A percentile compares a stretch with the other conserved stretches of the same genome.
Conservation (phyloP, 2,113 vertebrate species). For the Cariama cristata region DNA sequence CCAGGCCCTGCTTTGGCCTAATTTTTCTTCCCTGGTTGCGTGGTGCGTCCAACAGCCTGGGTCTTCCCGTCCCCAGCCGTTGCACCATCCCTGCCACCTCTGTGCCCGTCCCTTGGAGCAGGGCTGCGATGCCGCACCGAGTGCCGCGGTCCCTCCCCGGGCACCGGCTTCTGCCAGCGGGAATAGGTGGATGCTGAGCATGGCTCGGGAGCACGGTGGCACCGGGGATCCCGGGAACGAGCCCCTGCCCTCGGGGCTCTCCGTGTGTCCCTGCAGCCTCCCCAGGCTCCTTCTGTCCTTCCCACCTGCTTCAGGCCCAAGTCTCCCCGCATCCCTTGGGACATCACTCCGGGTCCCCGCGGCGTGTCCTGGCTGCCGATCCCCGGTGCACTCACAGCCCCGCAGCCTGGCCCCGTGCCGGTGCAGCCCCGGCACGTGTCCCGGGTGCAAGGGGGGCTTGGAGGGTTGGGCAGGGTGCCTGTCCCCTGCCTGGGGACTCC, state of each 20-base stretch:
- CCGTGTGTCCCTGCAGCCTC: neutral
- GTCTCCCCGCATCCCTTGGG: neutral
- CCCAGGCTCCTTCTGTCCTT: neutral
- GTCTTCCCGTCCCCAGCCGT: neutral
- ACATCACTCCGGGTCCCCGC: accelerated
- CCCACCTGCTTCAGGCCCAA: neutral
- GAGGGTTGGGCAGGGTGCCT: neutral
- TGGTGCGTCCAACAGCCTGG: conserved; percentile 26
- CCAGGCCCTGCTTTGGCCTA: conserved; percentile 47
- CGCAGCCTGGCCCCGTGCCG: accelerated
- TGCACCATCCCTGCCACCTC: neutral
- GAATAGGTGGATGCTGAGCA: neutral
- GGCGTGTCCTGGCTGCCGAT: neutral
- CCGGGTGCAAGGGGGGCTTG: neutral
- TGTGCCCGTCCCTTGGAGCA: neutral
- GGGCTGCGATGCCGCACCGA: accelerated
- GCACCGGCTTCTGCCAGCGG: accelerated
- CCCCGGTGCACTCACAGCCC: neutral
- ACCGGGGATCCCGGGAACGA: accelerated
- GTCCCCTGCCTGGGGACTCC: neutral
- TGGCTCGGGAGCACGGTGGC: accelerated
- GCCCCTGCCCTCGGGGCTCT: accelerated
- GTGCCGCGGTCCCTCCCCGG: too few relatives aligned
- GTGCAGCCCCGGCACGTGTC: accelerated
- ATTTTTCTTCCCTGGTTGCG: conserved; percentile 47